These are phyloP conservation scores for Cyclopterus lumpus DNA, from an alignment of 2,797 vertebrate species.

Conservation along the genomic window DNA sequence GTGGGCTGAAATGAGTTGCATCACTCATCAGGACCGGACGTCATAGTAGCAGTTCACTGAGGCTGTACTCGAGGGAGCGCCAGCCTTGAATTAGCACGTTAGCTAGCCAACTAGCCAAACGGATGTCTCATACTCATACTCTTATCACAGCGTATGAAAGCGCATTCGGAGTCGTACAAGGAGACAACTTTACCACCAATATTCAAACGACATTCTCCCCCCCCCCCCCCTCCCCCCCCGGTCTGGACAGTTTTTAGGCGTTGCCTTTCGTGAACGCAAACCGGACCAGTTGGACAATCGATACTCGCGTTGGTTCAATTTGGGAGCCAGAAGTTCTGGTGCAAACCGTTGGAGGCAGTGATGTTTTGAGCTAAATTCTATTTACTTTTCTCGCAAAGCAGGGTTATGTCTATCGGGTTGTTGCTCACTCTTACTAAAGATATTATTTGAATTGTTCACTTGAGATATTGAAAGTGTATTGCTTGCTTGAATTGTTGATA, in stretches of 20 bases:
- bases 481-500: not conserved
- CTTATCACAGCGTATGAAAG: too few relatives aligned
- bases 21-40: not conserved
- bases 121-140: too few relatives aligned
- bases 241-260: too few relatives aligned
- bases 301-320: not conserved
- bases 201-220: too few relatives aligned
- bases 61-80: too few relatives aligned
- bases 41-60: not conserved
- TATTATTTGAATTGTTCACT: not conserved
- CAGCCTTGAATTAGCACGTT: too few relatives aligned
- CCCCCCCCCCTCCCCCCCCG: too few relatives aligned
- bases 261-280: too few relatives aligned
- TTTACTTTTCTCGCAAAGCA: not conserved
- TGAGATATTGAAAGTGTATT: not conserved
- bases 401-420: not conserved
- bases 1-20: too few relatives aligned
- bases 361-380: not conserved
- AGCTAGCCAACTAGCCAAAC: too few relatives aligned
- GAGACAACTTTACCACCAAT: too few relatives aligned
- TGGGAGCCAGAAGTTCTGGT: not conserved
- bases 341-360: not conserved
- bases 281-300: not conserved
- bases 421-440: not conserved
- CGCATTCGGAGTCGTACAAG: too few relatives aligned